phyloP scores from a whole-genome alignment of 2,113 vertebrate species.

The Scatophagus argus region DNA sequence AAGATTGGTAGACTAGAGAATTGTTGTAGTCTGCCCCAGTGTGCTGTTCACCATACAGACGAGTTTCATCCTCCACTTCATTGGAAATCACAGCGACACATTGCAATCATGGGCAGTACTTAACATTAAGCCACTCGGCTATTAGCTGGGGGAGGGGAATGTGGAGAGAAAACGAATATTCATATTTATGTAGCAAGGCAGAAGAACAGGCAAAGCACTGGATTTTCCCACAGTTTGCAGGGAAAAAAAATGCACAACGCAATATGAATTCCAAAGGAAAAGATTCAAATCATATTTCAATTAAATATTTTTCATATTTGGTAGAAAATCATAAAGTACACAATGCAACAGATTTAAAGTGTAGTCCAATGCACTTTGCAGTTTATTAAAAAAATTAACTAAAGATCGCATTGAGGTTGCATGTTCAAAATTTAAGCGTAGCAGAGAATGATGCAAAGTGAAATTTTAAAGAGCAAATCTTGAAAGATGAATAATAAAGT shows the following conservation, averaged over 20 bases:
- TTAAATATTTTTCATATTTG: constrained; percentile 3
- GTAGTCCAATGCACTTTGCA: neutral
- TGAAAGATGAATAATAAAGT: neutral
- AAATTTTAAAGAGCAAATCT: neutral
- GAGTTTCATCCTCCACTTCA: constrained; percentile 35
- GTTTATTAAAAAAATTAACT: neutral
- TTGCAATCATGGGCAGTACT: constrained; percentile 61
- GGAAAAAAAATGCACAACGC: constrained; percentile 10
- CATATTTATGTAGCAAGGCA: constrained; percentile 39
- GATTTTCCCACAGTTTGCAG: neutral
- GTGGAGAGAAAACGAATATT: constrained; percentile 40
- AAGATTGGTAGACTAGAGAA: constrained; percentile 52
- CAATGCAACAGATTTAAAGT: constrained; percentile 14
- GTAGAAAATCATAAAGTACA: neutral
- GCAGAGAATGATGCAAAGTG: neutral
- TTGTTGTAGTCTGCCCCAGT: constrained; percentile 39
- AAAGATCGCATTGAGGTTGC: neutral
- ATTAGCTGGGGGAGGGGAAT: constrained; percentile 68
- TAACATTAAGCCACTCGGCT: constrained; percentile 65
- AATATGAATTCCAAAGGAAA: neutral
- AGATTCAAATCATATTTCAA: constrained; percentile 5
- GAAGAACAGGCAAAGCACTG: neutral
- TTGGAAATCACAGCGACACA: constrained; percentile 43
- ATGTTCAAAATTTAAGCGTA: neutral
- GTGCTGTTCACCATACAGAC: constrained; percentile 11